Percentiles rank a stretch among this genome's conserved stretches.
Evolutionary conservation across 2,113 vertebrate genomes (phyloP).

Genomic region (Crotalus horridus): DNA sequence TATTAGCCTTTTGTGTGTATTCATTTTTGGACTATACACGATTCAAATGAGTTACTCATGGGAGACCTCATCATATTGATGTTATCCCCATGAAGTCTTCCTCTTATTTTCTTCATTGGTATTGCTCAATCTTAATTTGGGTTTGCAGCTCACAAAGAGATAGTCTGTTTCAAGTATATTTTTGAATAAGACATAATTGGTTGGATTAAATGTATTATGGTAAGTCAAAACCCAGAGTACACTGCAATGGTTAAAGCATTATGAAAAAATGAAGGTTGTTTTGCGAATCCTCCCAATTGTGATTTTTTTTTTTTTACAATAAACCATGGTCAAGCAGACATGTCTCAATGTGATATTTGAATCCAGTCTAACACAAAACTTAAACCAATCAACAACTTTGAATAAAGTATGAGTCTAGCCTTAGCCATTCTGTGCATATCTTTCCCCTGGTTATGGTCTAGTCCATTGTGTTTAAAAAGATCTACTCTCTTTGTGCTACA

Average conservation of each 20-base stretch:
- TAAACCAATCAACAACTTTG: background rate
- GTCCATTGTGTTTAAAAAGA: background rate
- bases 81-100: background rate
- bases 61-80: background rate
- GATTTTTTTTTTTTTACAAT: background rate
- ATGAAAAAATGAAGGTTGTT: background rate
- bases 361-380: background rate
- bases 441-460: background rate
- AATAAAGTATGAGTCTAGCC: background rate
- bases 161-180: background rate
- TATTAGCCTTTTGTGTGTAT: background rate
- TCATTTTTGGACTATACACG: background rate
- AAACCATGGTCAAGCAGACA: background rate
- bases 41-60: background rate
- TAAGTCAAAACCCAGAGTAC: background rate
- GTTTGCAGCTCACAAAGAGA: background rate
- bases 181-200: background rate
- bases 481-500: background rate
- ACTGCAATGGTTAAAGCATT: background rate
- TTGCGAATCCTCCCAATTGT: background rate
- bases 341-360: background rate
- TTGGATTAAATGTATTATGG: background rate
- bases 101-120: background rate
- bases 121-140: background rate
- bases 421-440: background rate